phyloP scores from a whole-genome alignment of 2,888 invertebrate species.

The Phania funesta region DNA sequence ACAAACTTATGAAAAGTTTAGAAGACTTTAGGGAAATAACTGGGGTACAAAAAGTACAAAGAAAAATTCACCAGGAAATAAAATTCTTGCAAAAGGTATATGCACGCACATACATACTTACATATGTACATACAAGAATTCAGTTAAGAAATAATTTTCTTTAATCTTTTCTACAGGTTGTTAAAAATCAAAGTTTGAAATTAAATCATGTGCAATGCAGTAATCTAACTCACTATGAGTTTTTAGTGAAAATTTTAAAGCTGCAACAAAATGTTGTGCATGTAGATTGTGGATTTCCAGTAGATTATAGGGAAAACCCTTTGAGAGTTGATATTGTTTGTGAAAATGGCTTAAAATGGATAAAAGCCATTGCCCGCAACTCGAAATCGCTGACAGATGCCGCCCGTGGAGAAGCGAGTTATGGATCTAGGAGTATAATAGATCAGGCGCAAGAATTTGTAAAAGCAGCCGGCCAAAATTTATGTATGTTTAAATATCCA shows the following conservation, averaged over 20 bases:
- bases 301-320: slow-evolving; percentile 80
- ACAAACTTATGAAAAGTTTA: slow-evolving; percentile 83
- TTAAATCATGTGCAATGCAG: slow-evolving; percentile 92
- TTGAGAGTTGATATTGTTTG: slow-evolving; percentile 90
- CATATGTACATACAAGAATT: neutral
- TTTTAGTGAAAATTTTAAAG: slow-evolving; percentile 85
- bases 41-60: slow-evolving; percentile 86
- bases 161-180: slow-evolving; percentile 81
- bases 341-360: slow-evolving; percentile 90
- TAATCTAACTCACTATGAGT: slow-evolving; percentile 91
- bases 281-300: slow-evolving; percentile 81
- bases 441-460: slow-evolving; percentile 92
- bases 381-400: slow-evolving; percentile 91
- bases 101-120: neutral
- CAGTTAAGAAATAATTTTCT: neutral
- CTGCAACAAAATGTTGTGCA: slow-evolving; percentile 80
- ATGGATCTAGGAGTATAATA: slow-evolving; percentile 91
- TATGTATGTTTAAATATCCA: slow-evolving; percentile 90
- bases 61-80: slow-evolving; percentile 89
- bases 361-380: slow-evolving; percentile 95
- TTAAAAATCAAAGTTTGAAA: slow-evolving; percentile 84
- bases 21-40: slow-evolving; percentile 83
- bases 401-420: slow-evolving; percentile 91
- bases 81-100: slow-evolving; percentile 87
- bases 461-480: slow-evolving; percentile 87